These are phyloP conservation scores for Coturnix japonica DNA, from an alignment of 2,113 vertebrate species.

Conservation along the genomic window DNA sequence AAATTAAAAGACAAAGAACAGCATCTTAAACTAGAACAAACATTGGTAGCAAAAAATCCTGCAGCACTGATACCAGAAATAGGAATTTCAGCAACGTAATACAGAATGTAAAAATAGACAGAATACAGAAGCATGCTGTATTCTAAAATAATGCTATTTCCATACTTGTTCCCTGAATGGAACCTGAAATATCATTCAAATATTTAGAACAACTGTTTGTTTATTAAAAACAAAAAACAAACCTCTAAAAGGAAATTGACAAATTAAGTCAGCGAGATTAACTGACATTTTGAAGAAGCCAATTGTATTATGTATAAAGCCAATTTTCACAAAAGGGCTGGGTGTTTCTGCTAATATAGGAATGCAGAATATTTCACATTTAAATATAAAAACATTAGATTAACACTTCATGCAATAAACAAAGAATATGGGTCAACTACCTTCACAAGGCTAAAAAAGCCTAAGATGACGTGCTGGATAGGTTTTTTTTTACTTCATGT, in stretches of 20 bases:
- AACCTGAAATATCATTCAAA: background rate
- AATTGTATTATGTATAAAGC: too few species aligned
- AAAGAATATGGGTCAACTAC: conserved; percentile 33
- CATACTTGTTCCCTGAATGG: background rate
- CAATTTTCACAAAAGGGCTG: background rate
- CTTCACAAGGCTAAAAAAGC: conserved; percentile 25
- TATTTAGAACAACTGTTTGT: background rate
- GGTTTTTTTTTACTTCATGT: background rate
- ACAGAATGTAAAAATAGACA: background rate
- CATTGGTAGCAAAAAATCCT: background rate
- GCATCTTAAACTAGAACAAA: background rate
- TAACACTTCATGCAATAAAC: background rate
- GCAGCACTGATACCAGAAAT: background rate
- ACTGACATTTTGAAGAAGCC: background rate
- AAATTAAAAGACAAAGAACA: background rate
- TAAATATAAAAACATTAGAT: background rate
- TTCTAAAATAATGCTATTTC: background rate
- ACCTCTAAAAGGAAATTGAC: background rate
- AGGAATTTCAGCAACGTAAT: background rate
- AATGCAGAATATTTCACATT: background rate
- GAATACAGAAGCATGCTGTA: background rate
- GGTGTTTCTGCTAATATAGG: background rate
- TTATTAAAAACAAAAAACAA: background rate
- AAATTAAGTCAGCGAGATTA: background rate
- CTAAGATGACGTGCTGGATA: background rate